A percentile compares a stretch with the other conserved stretches of the same genome.
Conservation (phyloP, 2,888 invertebrate species). For the Seira ritae region DNA sequence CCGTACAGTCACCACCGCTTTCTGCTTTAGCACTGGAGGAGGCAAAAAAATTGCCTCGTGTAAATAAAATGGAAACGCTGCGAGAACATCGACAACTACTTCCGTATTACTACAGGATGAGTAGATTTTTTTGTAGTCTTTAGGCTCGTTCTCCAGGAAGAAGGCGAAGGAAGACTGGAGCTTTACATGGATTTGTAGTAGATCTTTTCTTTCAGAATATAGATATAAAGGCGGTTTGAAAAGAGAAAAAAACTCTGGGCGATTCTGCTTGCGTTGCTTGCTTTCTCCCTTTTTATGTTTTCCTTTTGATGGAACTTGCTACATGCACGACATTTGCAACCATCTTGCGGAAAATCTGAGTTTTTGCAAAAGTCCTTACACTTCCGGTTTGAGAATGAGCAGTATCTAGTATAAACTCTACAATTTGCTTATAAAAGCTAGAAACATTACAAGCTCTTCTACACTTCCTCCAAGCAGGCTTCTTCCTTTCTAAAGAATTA, state of each 20-base stretch:
- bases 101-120: not conserved
- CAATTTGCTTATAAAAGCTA: not conserved
- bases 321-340: not conserved
- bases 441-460: not conserved
- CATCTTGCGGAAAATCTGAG: too few relatives aligned
- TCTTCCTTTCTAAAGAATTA: slow-evolving; percentile 47
- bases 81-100: slow-evolving; percentile 7
- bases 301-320: not conserved
- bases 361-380: not conserved
- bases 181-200: not conserved
- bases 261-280: too few relatives aligned
- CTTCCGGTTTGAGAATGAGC: not conserved
- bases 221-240: too few relatives aligned
- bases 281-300: not conserved
- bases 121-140: too few relatives aligned
- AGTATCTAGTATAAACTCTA: not conserved
- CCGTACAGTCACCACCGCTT: slow-evolving; percentile 4
- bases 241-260: too few relatives aligned
- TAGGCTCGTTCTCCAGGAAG: not conserved
- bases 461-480: not conserved
- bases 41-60: not conserved
- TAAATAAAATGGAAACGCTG: not conserved
- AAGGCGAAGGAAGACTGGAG: not conserved
- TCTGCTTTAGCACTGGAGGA: slow-evolving; percentile 2
- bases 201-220: not conserved